phyloP scores from a whole-genome alignment of 2,888 invertebrate genomes.

The Tiliacea aurago region DNA sequence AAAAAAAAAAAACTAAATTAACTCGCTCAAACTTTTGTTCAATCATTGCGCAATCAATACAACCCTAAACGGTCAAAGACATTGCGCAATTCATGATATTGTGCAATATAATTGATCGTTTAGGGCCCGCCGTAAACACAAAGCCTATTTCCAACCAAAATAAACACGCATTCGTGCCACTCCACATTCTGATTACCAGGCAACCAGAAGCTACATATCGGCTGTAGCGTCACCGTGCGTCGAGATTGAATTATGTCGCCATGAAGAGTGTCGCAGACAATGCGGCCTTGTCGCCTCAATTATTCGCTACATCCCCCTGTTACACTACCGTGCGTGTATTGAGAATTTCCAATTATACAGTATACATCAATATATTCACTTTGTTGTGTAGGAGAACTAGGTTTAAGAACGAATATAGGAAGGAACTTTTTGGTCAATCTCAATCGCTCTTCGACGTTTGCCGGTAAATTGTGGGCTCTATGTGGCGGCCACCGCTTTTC shows the following conservation, averaged over 20 bases:
- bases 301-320: slow-evolving; percentile 61
- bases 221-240: slow-evolving; percentile 20
- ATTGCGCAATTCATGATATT: too few relatives aligned
- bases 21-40: too few relatives aligned
- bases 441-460: too few relatives aligned
- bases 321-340: slow-evolving; percentile 24
- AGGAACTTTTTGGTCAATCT: background rate
- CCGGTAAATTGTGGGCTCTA: too few relatives aligned
- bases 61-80: too few relatives aligned
- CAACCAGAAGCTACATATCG: slow-evolving; percentile 39
- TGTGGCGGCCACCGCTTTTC: too few relatives aligned
- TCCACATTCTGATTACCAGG: slow-evolving; percentile 46
- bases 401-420: background rate
- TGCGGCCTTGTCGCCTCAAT: slow-evolving; percentile 74
- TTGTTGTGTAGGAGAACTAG: background rate
- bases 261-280: slow-evolving; percentile 71
- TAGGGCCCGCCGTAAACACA: too few relatives aligned
- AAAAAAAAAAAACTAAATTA: too few relatives aligned
- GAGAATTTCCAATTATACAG: slow-evolving; percentile 19
- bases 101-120: too few relatives aligned
- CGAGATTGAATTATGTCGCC: slow-evolving; percentile 74
- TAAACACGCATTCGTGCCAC: slow-evolving; percentile 6
- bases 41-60: too few relatives aligned
- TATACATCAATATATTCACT: background rate
- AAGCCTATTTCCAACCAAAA: slow-evolving; percentile 16